Evolutionary conservation across 2,113 vertebrate species (phyloP).

Genomic region (Istiophorus platypterus): DNA sequence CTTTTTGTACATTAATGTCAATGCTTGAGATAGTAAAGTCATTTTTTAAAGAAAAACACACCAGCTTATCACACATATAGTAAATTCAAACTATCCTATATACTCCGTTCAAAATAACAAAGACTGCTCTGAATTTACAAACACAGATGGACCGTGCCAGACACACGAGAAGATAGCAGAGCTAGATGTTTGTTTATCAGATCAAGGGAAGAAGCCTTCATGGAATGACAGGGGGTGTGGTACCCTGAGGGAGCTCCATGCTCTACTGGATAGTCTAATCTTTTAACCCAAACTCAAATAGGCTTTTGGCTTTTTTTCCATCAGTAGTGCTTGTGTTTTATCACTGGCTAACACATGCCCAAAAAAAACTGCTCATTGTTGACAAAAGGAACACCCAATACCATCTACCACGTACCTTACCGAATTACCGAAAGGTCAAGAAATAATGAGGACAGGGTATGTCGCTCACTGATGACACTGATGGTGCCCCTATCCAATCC

Average conservation of each 20-base stretch:
- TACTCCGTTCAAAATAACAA: background rate
- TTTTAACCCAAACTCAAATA: constrained; percentile 60
- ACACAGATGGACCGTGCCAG: background rate
- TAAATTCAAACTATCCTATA: background rate
- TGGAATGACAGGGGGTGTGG: constrained; percentile 64
- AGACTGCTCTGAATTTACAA: constrained; percentile 16
- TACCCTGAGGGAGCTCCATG: constrained; percentile 49
- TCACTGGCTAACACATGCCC: constrained; percentile 6
- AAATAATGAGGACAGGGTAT: constrained; percentile 41
- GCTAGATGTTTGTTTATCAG: constrained; percentile 63
- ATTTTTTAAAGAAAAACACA: background rate
- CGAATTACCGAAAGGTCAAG: constrained; percentile 67
- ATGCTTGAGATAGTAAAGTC: background rate
- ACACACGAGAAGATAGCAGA: constrained; percentile 21
- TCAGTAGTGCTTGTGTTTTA: constrained; percentile 7
- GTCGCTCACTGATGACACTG: constrained; percentile 9
- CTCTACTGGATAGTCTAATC: constrained; percentile 50
- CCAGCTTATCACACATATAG: background rate
- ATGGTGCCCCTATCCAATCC: constrained; percentile 21
- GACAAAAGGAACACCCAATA: constrained; percentile 12
- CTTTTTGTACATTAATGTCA: background rate
- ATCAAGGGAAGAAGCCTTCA: constrained; percentile 51
- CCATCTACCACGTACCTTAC: constrained; percentile 14
- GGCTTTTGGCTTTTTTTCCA: constrained; percentile 39
- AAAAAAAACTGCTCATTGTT: constrained; percentile 8